Conservation (phyloP, 2,797 vertebrate species). For the Semaprochilodus insignis region DNA sequence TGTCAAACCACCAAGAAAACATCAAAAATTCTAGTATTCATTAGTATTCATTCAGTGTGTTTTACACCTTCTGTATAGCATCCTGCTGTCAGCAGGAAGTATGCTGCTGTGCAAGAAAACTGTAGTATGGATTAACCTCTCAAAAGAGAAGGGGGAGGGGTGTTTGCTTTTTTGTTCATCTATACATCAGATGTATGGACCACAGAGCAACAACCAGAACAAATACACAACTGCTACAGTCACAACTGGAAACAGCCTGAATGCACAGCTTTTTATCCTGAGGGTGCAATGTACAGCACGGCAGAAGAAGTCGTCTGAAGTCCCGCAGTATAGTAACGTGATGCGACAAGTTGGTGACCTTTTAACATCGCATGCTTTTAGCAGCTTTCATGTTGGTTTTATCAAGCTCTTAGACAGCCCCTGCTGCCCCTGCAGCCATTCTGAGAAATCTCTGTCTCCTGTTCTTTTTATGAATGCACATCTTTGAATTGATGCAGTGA, state of each 20-base stretch:
- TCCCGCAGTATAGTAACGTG: neutral
- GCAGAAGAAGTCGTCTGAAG: neutral
- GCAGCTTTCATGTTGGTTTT: constrained; percentile 55
- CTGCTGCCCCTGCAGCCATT: neutral
- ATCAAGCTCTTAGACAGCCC: constrained; percentile 8
- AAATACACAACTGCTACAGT: neutral
- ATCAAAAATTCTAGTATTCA: neutral
- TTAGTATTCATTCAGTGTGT: no score
- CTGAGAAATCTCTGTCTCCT: neutral
- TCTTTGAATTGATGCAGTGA: neutral
- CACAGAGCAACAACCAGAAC: neutral
- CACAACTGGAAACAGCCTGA: neutral
- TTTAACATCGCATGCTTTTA: constrained; percentile 51
- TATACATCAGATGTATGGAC: neutral
- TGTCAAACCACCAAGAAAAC: neutral
- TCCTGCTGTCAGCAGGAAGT: neutral
- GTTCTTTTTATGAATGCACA: neutral
- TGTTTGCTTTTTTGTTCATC: neutral
- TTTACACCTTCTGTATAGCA: neutral
- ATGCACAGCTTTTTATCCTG: neutral
- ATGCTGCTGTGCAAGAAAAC: neutral
- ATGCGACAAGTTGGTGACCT: constrained; percentile 1
- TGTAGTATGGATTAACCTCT: neutral
- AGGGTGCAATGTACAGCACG: neutral
- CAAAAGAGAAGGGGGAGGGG: neutral